Evolutionary conservation across 2,888 invertebrate species (phyloP), one percentile per base, ranked within the genome.

Genomic region (Amphiduros pacificus): DNA sequence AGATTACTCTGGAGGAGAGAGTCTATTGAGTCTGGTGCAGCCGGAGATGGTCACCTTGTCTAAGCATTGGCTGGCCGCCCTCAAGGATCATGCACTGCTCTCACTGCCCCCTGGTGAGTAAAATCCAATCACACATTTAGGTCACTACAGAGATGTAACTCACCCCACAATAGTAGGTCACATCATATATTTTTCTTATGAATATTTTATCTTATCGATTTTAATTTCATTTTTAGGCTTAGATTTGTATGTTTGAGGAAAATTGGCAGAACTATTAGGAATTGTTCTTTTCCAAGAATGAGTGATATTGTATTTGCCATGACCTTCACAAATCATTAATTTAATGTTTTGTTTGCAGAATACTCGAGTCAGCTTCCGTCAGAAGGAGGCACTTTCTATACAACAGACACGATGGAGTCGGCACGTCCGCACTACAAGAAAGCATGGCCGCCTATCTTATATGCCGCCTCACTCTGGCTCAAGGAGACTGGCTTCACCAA

Each of bases 361-460:
- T 97, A 94, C 83, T 89, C 92, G 1, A 94, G 93, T 64, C 97
- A 98, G 81, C 85, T 99, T 61, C 82, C 82, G 24, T 62, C 77
- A 40, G 82, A 82, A 55, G 98, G 97, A 55, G 98, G 98, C 3
- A 93, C 98, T 20, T 99, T 99, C 84, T 99, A 97, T 83, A 94
- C 94, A 0, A 92, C 93, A 29, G 97, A 98, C 77, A 95, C 96
- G 0, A 93, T 94, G 74, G 96, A 97, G 50, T 91, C 91, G 11
- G 93, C 96, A 0, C 89, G 95, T 54, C 90, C 90, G 20, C 94
- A 97, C 82, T 99, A 99, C 84, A 87, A 88, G 24, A 88, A 90
- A 71, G 91, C 94, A 0, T 99, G 98, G 98, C 94, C 98, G 0
- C 91, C 96, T 0, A 90, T 99, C 68, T 87, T 99, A 28, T 91